Conservation (phyloP, 1,140 invertebrate genomes). For the Drosophila nigromelanica region DNA sequence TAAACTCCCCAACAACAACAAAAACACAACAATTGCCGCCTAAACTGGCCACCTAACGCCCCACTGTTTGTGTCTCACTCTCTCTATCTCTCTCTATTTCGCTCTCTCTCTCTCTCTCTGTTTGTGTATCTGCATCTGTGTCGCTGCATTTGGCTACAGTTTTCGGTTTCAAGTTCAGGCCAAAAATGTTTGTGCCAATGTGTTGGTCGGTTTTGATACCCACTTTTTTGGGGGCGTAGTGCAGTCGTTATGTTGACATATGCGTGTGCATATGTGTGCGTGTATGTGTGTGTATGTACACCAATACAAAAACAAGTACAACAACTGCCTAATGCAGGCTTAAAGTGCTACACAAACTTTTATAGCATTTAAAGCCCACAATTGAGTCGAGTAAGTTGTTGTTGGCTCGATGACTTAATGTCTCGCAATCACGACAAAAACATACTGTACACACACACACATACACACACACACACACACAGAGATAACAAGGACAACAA, state of each 20-base stretch:
- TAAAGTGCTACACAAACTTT: slow-evolving; percentile 37
- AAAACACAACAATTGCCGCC: slow-evolving; percentile 25
- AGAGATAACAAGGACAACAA: slow-evolving; percentile 53
- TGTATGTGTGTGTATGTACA: slow-evolving; percentile 4
- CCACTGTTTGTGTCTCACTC: background rate
- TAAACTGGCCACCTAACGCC: background rate
- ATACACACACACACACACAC: slow-evolving; percentile 20
- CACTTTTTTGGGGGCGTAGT: slow-evolving; percentile 5
- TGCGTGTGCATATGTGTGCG: slow-evolving; percentile 11
- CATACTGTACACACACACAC: slow-evolving; percentile 35
- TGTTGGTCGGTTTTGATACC: slow-evolving; percentile 26
- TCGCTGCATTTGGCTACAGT: slow-evolving; percentile 32
- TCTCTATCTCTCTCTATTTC: slow-evolving; percentile 6
- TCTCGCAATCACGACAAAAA: slow-evolving; percentile 72
- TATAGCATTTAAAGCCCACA: slow-evolving; percentile 58
- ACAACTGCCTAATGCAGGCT: slow-evolving; percentile 9
- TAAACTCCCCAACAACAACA: slow-evolving; percentile 47
- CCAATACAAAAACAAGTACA: no score
- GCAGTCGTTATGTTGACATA: slow-evolving; percentile 26
- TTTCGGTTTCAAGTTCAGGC: slow-evolving; percentile 50
- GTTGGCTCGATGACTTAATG: slow-evolving; percentile 71
- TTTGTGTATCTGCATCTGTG: slow-evolving; percentile 7
- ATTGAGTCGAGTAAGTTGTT: slow-evolving; percentile 47
- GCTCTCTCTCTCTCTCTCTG: background rate
- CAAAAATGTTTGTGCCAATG: slow-evolving; percentile 45